Percentiles rank a stretch among this genome's conserved stretches.
phyloP scores from a whole-genome alignment of 2,113 vertebrate genomes.

The Gorsachius goisagi region DNA sequence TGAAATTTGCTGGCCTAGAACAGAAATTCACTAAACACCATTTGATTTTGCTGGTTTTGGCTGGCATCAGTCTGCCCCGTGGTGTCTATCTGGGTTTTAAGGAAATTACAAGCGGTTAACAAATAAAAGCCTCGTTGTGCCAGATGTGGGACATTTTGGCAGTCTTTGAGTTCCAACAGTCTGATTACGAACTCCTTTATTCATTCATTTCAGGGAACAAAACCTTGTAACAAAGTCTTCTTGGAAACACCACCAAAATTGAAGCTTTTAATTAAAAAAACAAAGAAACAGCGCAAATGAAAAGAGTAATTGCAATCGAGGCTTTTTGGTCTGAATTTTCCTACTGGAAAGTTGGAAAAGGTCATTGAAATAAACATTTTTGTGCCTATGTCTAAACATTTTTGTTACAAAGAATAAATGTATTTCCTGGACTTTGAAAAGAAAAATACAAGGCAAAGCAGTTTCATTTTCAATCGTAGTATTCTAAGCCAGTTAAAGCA shows the following conservation, averaged over 20 bases:
- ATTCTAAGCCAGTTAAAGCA: neutral
- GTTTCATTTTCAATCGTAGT: neutral
- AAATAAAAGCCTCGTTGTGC: neutral
- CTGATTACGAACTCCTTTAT: neutral
- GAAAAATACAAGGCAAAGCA: neutral
- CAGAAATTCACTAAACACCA: neutral
- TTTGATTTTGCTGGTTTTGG: neutral
- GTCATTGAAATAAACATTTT: neutral
- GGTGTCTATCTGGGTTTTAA: neutral
- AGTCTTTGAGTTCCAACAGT: neutral
- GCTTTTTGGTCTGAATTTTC: slow-evolving; percentile 2
- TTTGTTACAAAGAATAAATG: neutral
- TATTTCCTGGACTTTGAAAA: neutral
- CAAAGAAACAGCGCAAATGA: neutral
- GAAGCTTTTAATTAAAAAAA: slow-evolving; percentile 12
- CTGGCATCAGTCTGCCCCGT: neutral
- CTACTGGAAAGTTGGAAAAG: slow-evolving; percentile 29
- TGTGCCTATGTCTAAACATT: neutral
- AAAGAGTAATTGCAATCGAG: neutral
- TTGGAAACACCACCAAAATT: neutral
- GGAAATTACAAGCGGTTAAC: neutral
- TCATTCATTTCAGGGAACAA: slow-evolving; percentile 19
- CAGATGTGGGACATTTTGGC: slow-evolving; percentile 1
- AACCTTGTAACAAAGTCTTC: neutral
- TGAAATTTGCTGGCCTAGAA: neutral